Conservation (phyloP, 2,797 vertebrate species). For the Heterohyrax brucei region DNA sequence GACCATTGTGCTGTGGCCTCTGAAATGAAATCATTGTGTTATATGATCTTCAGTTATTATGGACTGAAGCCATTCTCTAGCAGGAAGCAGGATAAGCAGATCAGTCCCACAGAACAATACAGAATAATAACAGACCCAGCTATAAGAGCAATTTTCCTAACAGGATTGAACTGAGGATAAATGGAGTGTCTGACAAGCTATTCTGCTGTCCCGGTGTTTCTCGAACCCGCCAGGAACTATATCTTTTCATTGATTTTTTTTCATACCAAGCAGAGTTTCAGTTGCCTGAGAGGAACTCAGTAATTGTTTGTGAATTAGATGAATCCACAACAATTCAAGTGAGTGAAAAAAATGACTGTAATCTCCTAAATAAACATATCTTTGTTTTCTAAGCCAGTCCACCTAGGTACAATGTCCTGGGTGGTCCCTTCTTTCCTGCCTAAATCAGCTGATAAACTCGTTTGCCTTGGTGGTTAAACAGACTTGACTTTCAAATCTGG, state of each 20-base stretch:
- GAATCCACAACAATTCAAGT: not conserved
- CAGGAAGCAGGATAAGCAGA: slow-evolving; percentile 72
- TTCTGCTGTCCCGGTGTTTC: not conserved
- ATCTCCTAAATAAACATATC: not conserved
- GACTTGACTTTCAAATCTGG: not conserved
- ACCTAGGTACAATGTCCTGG: not conserved
- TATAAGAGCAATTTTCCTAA: slow-evolving; percentile 75
- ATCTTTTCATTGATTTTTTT: slow-evolving; percentile 62
- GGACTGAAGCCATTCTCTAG: slow-evolving; percentile 53
- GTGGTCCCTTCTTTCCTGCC: not conserved
- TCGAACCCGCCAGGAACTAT: not conserved
- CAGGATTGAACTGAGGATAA: slow-evolving; percentile 71
- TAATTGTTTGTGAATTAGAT: not conserved
- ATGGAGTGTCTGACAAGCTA: slow-evolving; percentile 62
- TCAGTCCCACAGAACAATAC: slow-evolving; percentile 76
- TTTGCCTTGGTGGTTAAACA: not conserved
- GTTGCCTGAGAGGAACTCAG: not conserved
- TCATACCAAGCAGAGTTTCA: slow-evolving; percentile 14
- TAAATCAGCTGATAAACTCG: not conserved
- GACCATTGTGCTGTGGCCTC: slow-evolving; percentile 75
- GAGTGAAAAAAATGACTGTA: not conserved
- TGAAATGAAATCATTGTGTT: slow-evolving; percentile 70
- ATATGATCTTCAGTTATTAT: slow-evolving; percentile 66
- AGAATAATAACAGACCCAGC: slow-evolving; percentile 65
- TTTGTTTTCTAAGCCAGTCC: not conserved